Conservation (phyloP, 2,888 invertebrate species). For the Alloplasta piceator region DNA sequence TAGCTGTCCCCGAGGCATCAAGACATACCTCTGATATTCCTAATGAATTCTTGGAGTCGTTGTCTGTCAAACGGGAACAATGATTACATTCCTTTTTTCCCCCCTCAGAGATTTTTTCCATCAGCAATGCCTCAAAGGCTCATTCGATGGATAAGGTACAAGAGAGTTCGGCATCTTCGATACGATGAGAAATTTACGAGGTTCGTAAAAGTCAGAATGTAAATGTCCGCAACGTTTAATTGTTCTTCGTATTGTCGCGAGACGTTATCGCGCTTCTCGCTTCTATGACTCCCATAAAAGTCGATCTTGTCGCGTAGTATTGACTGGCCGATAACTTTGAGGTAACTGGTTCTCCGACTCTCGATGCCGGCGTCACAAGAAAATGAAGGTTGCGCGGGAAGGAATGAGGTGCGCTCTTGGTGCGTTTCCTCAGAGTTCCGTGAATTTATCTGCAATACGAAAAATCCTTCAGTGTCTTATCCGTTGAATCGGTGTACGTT, state of each 20-base stretch:
- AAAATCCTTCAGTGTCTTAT: constrained; percentile 53
- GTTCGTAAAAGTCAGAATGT: constrained; percentile 41
- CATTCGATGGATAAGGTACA: neutral
- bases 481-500: constrained; percentile 30
- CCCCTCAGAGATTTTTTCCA: neutral
- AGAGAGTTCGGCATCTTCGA: neutral
- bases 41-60: neutral
- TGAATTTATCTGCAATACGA: constrained; percentile 39
- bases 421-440: constrained; percentile 10
- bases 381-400: constrained; percentile 18
- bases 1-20: neutral
- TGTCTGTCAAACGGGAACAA: neutral
- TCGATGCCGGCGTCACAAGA: constrained; percentile 49
- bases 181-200: constrained; percentile 15
- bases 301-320: constrained; percentile 37
- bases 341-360: constrained; percentile 55
- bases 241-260: neutral
- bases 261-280: constrained; percentile 33
- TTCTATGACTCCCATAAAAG: neutral
- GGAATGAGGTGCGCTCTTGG: neutral
- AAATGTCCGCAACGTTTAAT: constrained; percentile 17
- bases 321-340: constrained; percentile 37
- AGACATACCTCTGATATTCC: neutral
- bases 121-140: neutral
- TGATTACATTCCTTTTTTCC: constrained; percentile 2